phyloP scores from a whole-genome alignment of 2,113 vertebrate genomes.

The Corvus hawaiiensis region DNA sequence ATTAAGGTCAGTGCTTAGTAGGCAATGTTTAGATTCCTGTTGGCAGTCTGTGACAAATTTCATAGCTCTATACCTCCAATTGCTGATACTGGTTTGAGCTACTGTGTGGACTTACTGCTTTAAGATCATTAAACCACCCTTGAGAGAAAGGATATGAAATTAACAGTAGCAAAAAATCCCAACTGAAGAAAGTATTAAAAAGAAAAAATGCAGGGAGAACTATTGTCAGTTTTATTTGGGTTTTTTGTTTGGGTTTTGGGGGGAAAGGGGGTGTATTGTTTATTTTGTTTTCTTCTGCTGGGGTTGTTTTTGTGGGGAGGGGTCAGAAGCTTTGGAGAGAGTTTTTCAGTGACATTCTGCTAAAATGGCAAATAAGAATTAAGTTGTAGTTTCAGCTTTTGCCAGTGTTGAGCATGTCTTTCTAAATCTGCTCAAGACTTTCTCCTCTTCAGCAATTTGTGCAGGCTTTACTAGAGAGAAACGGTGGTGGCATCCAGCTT shows the following conservation, averaged over 20 bases:
- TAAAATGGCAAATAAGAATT: not conserved
- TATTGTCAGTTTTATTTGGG: not conserved
- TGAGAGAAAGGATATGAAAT: not conserved
- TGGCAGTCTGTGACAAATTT: not conserved
- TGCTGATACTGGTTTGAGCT: not conserved
- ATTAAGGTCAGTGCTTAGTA: not conserved
- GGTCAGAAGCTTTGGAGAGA: not conserved
- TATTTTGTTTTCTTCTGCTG: not conserved
- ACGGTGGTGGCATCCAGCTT: not conserved
- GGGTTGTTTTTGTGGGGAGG: not conserved
- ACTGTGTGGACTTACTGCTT: not conserved
- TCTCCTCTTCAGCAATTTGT: not conserved
- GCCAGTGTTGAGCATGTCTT: not conserved
- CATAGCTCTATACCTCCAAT: not conserved
- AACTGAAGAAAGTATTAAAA: not conserved
- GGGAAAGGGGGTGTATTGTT: fast-evolving
- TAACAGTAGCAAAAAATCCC: not conserved
- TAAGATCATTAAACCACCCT: not conserved
- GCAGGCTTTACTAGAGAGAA: not conserved
- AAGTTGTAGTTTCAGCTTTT: not conserved
- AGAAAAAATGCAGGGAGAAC: not conserved
- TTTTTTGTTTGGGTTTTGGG: not conserved
- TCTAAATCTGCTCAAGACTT: not conserved
- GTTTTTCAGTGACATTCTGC: not conserved
- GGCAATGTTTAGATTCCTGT: not conserved